Conservation (phyloP, 2,113 vertebrate species). For the Colistium nudipinnis region DNA sequence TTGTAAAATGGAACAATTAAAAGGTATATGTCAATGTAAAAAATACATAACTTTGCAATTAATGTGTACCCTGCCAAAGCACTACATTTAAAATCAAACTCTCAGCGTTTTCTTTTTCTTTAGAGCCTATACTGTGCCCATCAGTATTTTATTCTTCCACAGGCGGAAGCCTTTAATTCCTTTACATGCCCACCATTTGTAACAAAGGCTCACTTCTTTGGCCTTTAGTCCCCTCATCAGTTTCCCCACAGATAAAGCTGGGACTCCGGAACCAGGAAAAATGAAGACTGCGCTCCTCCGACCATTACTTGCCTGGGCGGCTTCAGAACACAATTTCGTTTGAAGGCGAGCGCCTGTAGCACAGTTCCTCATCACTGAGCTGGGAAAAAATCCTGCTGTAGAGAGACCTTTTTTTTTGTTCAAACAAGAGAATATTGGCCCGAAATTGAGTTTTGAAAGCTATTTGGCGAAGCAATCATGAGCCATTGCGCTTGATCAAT, state of each 20-base stretch:
- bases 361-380: conserved; percentile 26
- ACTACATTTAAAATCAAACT: neutral
- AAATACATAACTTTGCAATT: neutral
- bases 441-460: conserved; percentile 38
- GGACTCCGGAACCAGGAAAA: conserved; percentile 21
- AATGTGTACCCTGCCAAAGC: neutral
- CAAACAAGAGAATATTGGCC: conserved; percentile 13
- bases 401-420: conserved; percentile 21
- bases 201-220: conserved; percentile 17
- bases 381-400: conserved; percentile 26
- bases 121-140: neutral
- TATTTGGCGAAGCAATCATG: conserved; percentile 22
- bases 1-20: too few relatives aligned
- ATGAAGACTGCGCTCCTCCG: conserved; percentile 36
- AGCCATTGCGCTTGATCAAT: conserved; percentile 39
- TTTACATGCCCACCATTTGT: conserved; percentile 1
- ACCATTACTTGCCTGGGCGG: conserved; percentile 42
- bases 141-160: neutral
- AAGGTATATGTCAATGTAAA: neutral
- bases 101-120: neutral
- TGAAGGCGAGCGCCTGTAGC: conserved; percentile 43
- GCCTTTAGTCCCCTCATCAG: conserved; percentile 33
- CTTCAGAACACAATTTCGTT: conserved; percentile 48
- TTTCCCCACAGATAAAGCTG: conserved; percentile 40
- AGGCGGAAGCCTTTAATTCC: neutral